Evolutionary conservation across 2,797 vertebrate species (phyloP).

Genomic region (Acanthurus lineatus): DNA sequence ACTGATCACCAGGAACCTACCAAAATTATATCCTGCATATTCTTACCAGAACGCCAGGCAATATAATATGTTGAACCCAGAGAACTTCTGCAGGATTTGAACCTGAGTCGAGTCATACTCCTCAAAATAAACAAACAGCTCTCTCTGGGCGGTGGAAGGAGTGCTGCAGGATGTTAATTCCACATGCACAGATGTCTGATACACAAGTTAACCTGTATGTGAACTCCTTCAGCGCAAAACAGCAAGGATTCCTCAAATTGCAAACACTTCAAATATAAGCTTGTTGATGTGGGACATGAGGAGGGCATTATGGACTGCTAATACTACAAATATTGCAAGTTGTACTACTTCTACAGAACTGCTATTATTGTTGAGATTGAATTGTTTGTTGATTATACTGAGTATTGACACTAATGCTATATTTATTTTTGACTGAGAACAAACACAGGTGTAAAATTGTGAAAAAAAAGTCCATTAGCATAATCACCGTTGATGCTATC

Average conservation of each 20-base stretch:
- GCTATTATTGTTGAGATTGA: too few species aligned
- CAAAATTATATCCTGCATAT: conserved; percentile 28
- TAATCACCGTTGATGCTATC: too few species aligned
- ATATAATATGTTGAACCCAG: conserved; percentile 42
- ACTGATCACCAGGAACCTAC: conserved; percentile 26
- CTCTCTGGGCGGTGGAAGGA: conserved; percentile 30
- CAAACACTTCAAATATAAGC: background rate
- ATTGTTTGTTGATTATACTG: background rate
- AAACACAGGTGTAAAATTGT: background rate
- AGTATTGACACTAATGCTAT: too few species aligned
- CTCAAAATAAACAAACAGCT: conserved; percentile 47
- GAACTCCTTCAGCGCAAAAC: conserved; percentile 20
- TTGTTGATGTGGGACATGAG: background rate
- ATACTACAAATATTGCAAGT: background rate
- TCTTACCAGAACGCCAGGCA: conserved; percentile 25
- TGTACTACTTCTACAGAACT: background rate
- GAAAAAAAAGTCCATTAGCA: too few species aligned
- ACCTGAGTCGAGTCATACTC: background rate
- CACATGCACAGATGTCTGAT: conserved; percentile 32
- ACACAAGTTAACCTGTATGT: conserved; percentile 25
- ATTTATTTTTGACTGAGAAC: background rate
- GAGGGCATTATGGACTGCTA: background rate
- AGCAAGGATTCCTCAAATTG: background rate
- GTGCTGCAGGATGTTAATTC: conserved; percentile 45
- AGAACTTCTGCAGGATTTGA: conserved; percentile 30